phyloP scores from a whole-genome alignment of 1,140 invertebrate species.

The Bactericera cockerelli region DNA sequence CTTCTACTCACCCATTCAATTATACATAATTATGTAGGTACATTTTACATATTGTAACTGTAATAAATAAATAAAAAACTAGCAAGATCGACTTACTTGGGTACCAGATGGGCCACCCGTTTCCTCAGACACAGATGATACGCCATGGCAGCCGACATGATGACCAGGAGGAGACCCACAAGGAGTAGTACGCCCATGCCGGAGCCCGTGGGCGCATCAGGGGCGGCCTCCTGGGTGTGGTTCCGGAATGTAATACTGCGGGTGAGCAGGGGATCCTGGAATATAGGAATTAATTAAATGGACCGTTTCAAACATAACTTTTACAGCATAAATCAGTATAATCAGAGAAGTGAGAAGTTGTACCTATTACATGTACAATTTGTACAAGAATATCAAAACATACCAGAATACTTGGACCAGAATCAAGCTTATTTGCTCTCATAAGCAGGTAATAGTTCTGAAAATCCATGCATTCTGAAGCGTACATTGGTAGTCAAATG shows the following conservation, averaged over 20 bases:
- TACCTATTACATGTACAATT: not conserved
- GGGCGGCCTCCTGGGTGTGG: not conserved
- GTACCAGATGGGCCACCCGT: not conserved
- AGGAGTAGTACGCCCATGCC: not conserved
- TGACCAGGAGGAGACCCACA: not conserved
- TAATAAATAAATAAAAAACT: too few species aligned
- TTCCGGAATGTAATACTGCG: not conserved
- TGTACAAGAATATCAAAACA: too few species aligned
- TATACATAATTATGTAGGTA: too few species aligned
- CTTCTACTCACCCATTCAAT: too few species aligned
- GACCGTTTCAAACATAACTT: not conserved
- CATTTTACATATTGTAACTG: too few species aligned
- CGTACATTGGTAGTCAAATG: not conserved
- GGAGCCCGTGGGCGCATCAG: not conserved
- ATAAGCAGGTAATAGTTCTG: too few species aligned
- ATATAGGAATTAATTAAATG: not conserved
- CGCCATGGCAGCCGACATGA: not conserved
- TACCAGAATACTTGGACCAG: not conserved
- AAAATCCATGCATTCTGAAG: not conserved
- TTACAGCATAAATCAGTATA: too few species aligned
- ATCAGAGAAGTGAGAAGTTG: too few species aligned
- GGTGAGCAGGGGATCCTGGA: not conserved
- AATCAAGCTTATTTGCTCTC: not conserved
- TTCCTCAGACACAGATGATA: slow-evolving; percentile 3
- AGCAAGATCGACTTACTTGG: not conserved